Percentiles rank a stretch among this genome's conserved stretches.
Evolutionary conservation across 2,113 vertebrate genomes (phyloP).

Genomic region (Phaethornis superciliosus): DNA sequence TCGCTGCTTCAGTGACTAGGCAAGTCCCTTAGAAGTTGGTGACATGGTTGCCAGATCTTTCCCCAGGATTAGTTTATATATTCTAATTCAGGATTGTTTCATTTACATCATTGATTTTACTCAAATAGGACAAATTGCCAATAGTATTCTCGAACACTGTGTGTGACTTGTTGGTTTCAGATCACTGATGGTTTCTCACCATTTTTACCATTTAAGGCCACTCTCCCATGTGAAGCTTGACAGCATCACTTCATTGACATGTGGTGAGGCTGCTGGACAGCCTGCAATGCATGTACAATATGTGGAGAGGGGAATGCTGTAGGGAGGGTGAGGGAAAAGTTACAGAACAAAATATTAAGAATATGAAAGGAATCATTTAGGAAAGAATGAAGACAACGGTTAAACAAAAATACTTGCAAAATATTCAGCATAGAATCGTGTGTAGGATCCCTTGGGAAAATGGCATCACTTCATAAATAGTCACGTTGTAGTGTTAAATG

Average conservation of each 20-base stretch:
- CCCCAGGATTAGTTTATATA: not conserved
- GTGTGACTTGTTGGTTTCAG: not conserved
- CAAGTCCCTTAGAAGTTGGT: not conserved
- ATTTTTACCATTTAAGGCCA: not conserved
- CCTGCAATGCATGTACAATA: accelerated
- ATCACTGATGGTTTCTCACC: not conserved
- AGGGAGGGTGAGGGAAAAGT: not conserved
- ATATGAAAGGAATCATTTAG: not conserved
- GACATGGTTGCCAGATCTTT: not conserved
- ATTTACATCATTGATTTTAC: not conserved
- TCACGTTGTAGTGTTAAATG: accelerated
- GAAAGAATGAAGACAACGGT: not conserved
- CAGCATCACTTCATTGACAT: not conserved
- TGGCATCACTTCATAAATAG: not conserved
- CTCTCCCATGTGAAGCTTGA: not conserved
- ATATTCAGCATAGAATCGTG: not conserved
- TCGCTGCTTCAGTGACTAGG: not conserved
- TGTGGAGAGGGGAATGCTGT: not conserved
- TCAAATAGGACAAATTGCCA: accelerated
- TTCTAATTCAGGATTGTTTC: not conserved
- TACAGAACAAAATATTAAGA: not conserved
- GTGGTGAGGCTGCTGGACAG: not conserved
- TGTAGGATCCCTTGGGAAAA: not conserved
- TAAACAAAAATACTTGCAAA: not conserved
- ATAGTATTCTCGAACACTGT: not conserved